Conservation (phyloP, 1,140 invertebrate genomes). For the Cydia amplana region DNA sequence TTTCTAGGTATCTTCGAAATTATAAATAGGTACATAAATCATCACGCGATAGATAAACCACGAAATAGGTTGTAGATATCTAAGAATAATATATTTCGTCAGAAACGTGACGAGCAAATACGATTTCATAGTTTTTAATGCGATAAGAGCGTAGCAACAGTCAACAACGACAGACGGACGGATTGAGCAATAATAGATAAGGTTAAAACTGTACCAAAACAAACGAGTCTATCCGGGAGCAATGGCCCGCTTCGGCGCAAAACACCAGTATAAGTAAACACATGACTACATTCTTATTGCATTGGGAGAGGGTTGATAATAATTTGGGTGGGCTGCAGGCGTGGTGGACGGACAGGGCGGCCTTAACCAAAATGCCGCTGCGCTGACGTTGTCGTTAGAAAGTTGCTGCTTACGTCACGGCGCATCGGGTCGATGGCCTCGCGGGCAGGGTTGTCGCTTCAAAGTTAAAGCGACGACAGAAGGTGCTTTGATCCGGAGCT, state of each 20-base stretch:
- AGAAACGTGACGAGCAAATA: not conserved
- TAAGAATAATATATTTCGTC: not conserved
- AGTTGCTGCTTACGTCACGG: constrained; percentile 62
- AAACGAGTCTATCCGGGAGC: constrained; percentile 25
- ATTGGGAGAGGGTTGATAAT: not conserved
- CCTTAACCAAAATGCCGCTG: constrained; percentile 52
- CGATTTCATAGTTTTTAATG: constrained; percentile 2
- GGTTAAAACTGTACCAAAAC: constrained; percentile 29
- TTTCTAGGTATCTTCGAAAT: not conserved
- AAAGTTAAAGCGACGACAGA: not conserved
- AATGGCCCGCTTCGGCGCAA: constrained; percentile 12
- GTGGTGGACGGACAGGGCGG: constrained; percentile 40
- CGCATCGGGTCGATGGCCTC: constrained; percentile 54
- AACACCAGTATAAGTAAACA: not conserved
- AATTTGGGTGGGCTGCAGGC: not conserved
- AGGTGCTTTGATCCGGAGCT: not conserved
- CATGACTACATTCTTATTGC: not conserved
- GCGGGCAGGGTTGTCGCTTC: constrained; percentile 35
- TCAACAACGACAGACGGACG: not conserved
- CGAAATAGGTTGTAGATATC: not conserved
- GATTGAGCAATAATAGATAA: constrained; percentile 32
- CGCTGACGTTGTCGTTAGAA: constrained; percentile 60
- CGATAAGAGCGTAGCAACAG: constrained; percentile 15
- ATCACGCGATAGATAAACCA: not conserved
- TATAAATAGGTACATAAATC: not conserved